A percentile compares a stretch with the other conserved stretches of the same genome.
phyloP scores from a whole-genome alignment of 2,113 vertebrate genomes.

The Microcebus tavaratra region DNA sequence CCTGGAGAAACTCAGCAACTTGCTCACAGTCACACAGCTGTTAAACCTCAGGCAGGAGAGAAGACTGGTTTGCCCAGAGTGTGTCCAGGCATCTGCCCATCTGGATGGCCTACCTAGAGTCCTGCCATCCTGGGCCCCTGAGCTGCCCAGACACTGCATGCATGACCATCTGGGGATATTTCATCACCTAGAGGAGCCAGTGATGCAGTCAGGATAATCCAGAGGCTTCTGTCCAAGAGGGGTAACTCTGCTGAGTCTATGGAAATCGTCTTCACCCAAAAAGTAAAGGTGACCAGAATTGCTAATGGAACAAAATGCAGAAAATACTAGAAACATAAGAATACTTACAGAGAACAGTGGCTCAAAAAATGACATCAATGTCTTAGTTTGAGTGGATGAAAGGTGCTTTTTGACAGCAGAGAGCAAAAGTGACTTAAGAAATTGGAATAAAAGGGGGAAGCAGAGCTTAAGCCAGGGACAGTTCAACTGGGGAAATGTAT shows the following conservation, averaged over 20 bases:
- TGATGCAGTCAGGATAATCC: neutral
- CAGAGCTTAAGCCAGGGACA: neutral
- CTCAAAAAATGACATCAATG: neutral
- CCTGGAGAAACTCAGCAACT: neutral
- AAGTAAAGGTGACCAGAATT: neutral
- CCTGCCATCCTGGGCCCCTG: neutral
- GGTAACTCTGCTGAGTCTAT: neutral
- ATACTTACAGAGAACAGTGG: neutral
- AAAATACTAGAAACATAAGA: neutral
- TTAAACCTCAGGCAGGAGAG: neutral
- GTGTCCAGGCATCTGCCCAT: neutral
- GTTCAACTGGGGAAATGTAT: neutral
- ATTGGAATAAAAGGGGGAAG: slow-evolving; percentile 5
- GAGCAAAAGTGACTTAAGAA: slow-evolving; percentile 30
- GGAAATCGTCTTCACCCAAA: neutral
- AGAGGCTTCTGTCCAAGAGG: neutral
- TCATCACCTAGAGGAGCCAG: neutral
- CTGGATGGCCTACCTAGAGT: neutral
- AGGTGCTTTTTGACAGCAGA: slow-evolving; percentile 45
- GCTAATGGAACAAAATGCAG: neutral
- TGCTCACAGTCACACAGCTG: neutral
- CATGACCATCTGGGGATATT: neutral
- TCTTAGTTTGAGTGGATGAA: neutral
- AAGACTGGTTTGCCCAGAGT: neutral
- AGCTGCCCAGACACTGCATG: neutral